Conservation (phyloP, 2,888 invertebrate species). For the Oeneis ivallda region DNA sequence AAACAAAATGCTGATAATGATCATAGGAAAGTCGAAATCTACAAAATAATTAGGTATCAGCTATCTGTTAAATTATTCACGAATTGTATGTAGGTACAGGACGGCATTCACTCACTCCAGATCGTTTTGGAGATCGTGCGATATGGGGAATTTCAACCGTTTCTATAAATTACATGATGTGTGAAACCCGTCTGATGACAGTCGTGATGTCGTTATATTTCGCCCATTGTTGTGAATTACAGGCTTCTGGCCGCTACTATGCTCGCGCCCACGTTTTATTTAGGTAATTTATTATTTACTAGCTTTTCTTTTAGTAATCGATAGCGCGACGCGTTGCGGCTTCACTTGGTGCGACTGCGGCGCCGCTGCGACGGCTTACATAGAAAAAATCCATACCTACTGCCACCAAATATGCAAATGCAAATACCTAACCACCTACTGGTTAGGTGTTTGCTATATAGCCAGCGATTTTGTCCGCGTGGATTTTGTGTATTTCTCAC, state of each 20-base stretch:
- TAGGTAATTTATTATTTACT: no score
- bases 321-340: no score
- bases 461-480: no score
- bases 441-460: no score
- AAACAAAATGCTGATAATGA: background rate
- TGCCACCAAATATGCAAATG: no score
- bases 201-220: constrained; percentile 61
- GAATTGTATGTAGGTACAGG: constrained; percentile 56
- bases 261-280: background rate
- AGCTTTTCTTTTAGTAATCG: no score
- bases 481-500: no score
- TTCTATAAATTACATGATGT: constrained; percentile 57
- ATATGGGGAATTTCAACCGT: constrained; percentile 70
- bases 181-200: constrained; percentile 66
- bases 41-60: constrained; percentile 66
- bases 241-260: background rate
- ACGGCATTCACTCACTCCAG: constrained; percentile 54
- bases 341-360: no score
- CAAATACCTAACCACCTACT: no score
- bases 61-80: constrained; percentile 76
- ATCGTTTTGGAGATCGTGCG: constrained; percentile 69
- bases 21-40: constrained; percentile 35
- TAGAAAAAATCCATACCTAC: no score
- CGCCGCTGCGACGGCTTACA: no score
- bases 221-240: constrained; percentile 3